Evolutionary conservation across 1,140 invertebrate species (phyloP).

Genomic region (Epicauta chinensis): DNA sequence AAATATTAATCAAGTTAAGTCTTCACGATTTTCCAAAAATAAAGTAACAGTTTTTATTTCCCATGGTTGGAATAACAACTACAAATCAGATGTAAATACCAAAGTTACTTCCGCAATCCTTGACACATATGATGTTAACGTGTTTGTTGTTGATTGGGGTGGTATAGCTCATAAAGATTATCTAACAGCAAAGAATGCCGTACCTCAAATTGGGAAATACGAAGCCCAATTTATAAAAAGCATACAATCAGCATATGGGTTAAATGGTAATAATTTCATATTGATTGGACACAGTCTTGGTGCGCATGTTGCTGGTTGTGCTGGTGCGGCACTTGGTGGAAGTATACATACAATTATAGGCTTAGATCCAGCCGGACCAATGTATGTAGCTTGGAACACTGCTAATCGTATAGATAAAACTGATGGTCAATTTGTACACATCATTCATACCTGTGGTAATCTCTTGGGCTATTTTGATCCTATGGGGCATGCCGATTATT

Average conservation of each 20-base stretch:
- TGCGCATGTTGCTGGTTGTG: constrained; percentile 22
- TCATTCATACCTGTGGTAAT: constrained; percentile 61
- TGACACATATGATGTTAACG: constrained; percentile 44
- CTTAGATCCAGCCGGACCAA: constrained; percentile 53
- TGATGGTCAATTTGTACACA: constrained; percentile 60
- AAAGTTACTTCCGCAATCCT: constrained; percentile 41
- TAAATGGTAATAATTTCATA: constrained; percentile 16
- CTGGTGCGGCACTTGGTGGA: constrained; percentile 9
- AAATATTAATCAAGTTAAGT: constrained; percentile 8
- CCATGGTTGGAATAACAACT: constrained; percentile 41
- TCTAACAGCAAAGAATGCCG: constrained; percentile 44
- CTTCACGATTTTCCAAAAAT: constrained; percentile 15
- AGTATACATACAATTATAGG: constrained; percentile 18
- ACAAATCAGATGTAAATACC: constrained; percentile 34
- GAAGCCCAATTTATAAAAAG: constrained; percentile 49
- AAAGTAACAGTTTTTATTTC: constrained; percentile 37
- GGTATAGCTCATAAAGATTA: constrained; percentile 40
- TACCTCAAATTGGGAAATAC: constrained; percentile 46
- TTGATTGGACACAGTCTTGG: constrained; percentile 22
- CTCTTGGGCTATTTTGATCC: constrained; percentile 45
- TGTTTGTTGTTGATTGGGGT: constrained; percentile 55
- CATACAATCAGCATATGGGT: constrained; percentile 37
- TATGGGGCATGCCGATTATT: constrained; percentile 52
- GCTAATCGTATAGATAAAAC: constrained; percentile 53
- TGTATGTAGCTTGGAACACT: constrained; percentile 45